A percentile compares a stretch with the other conserved stretches of the same genome.
phyloP scores from a whole-genome alignment of 2,797 vertebrate species.

The Nannoperca obscura region DNA sequence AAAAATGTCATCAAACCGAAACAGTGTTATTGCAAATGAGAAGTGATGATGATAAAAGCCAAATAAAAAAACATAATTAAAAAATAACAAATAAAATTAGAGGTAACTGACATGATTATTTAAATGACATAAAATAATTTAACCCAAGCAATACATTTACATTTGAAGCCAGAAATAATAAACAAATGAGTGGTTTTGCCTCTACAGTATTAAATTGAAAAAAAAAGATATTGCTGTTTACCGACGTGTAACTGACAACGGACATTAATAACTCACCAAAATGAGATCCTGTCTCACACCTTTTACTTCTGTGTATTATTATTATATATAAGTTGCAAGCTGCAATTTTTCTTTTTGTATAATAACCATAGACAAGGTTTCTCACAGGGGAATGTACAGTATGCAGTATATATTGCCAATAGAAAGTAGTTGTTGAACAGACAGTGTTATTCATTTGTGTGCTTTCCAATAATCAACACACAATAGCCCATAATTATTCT shows the following conservation, averaged over 20 bases:
- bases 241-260: constrained; percentile 23
- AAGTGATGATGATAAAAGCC: background rate
- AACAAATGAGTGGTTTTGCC: background rate
- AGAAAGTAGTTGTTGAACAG: background rate
- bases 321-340: background rate
- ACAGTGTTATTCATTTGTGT: background rate
- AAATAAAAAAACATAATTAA: background rate
- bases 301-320: constrained; percentile 13
- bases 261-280: constrained; percentile 35
- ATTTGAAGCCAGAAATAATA: constrained; percentile 3
- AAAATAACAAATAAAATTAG: background rate
- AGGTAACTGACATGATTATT: background rate
- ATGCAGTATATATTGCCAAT: background rate
- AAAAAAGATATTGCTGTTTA: constrained; percentile 19
- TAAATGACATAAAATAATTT: background rate
- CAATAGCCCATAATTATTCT: too few species aligned
- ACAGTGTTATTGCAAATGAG: background rate
- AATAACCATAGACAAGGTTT: background rate
- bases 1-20: background rate
- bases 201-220: constrained; percentile 2
- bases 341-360: background rate
- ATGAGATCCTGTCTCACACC: constrained; percentile 6
- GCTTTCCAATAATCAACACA: background rate
- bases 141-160: background rate
- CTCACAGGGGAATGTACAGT: background rate